Evolutionary conservation across 2,888 invertebrate genomes (phyloP).

Genomic region (Dermolepida albohirtum): DNA sequence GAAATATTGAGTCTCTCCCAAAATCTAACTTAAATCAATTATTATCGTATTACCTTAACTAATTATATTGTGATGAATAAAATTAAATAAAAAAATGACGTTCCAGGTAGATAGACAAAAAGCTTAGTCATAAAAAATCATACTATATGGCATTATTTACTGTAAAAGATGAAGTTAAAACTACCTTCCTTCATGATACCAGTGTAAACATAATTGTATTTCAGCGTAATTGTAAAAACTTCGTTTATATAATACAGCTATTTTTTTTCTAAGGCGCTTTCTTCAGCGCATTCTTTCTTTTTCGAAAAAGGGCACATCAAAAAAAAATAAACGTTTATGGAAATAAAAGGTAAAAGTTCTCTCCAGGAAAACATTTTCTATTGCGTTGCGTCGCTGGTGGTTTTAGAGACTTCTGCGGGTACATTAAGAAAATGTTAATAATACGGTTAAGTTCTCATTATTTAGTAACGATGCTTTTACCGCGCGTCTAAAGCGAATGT

Average conservation of each 20-base stretch:
- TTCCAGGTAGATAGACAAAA: too few relatives aligned
- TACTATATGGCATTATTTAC: too few relatives aligned
- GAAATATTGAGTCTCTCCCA: too few relatives aligned
- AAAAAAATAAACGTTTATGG: constrained; percentile 2
- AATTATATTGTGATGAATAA: too few relatives aligned
- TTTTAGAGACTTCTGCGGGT: constrained; percentile 42
- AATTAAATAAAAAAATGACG: too few relatives aligned
- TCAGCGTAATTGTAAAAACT: constrained; percentile 2
- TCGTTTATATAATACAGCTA: neutral
- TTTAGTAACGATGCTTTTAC: constrained; percentile 63
- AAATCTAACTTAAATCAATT: too few relatives aligned
- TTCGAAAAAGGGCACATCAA: neutral
- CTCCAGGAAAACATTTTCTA: constrained; percentile 21
- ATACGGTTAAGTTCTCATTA: constrained; percentile 60
- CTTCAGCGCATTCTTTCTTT: too few relatives aligned
- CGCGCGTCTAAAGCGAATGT: constrained; percentile 55
- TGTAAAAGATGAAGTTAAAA: neutral
- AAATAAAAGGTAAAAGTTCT: constrained; percentile 17
- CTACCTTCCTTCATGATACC: neutral
- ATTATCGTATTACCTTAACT: too few relatives aligned
- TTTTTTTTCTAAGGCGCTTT: neutral
- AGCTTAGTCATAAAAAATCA: too few relatives aligned
- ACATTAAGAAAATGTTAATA: constrained; percentile 60
- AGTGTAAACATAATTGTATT: neutral
- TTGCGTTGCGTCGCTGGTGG: constrained; percentile 15